Conservation (phyloP, 2,113 vertebrate species). For the Perccottus glenii region DNA sequence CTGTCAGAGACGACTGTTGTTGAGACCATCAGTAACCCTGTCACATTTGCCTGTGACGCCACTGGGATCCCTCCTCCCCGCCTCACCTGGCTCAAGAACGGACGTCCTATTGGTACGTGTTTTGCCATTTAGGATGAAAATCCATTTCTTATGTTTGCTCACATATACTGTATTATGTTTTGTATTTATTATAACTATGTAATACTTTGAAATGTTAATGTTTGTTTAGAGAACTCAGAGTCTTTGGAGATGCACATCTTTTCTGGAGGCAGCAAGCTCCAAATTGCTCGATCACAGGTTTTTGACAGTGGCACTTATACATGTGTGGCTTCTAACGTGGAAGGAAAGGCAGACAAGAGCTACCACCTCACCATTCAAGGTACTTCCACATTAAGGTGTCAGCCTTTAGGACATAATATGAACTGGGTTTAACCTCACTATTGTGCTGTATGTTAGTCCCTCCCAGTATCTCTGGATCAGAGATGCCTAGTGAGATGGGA, state of each 20-base stretch:
- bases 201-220: not conserved
- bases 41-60: slow-evolving; percentile 89
- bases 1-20: slow-evolving; percentile 78
- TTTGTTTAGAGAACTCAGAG: slow-evolving; percentile 83
- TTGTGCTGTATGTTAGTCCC: slow-evolving; percentile 81
- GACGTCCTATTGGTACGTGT: slow-evolving; percentile 84
- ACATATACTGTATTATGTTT: not conserved
- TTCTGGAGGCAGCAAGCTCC: slow-evolving; percentile 91
- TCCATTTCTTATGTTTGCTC: not conserved
- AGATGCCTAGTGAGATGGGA: slow-evolving; percentile 86
- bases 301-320: slow-evolving; percentile 87
- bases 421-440: slow-evolving; percentile 18
- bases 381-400: slow-evolving; percentile 41
- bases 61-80: slow-evolving; percentile 90
- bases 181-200: not conserved
- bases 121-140: not conserved
- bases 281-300: slow-evolving; percentile 87
- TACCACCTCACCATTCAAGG: slow-evolving; percentile 90
- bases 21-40: slow-evolving; percentile 87
- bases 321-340: slow-evolving; percentile 89
- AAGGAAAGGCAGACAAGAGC: slow-evolving; percentile 89
- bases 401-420: not conserved
- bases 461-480: slow-evolving; percentile 88
- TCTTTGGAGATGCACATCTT: slow-evolving; percentile 91
- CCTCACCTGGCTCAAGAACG: slow-evolving; percentile 90